Conservation (phyloP, 2,797 vertebrate genomes). For the Amazonetta brasiliensis region DNA sequence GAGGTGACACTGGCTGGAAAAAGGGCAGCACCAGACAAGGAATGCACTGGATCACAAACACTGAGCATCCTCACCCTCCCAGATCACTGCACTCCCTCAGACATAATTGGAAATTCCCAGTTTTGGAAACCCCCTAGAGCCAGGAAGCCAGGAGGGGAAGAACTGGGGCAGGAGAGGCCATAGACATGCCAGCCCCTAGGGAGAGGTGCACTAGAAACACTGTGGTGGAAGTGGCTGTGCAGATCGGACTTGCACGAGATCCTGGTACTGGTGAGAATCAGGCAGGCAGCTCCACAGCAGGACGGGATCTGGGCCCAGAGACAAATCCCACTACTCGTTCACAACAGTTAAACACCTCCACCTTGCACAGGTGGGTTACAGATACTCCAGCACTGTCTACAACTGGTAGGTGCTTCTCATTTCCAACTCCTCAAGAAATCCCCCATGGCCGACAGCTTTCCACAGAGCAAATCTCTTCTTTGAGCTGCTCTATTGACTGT, state of each 20-base stretch:
- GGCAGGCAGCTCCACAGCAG: neutral
- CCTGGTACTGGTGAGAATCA: neutral
- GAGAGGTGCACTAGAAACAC: neutral
- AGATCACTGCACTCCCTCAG: neutral
- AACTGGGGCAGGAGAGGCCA: neutral
- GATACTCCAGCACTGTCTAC: neutral
- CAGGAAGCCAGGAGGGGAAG: neutral
- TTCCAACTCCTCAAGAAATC: neutral
- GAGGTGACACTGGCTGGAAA: neutral
- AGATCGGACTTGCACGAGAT: accelerated
- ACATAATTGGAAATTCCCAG: neutral
- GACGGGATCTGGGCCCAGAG: neutral
- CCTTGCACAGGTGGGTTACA: accelerated
- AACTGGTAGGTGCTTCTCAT: neutral
- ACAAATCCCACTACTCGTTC: neutral
- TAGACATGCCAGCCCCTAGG: neutral
- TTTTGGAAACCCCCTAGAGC: neutral
- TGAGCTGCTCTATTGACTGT: neutral
- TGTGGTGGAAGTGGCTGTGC: accelerated
- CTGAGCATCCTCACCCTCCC: neutral
- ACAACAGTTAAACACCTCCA: neutral
- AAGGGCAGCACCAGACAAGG: neutral
- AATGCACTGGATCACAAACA: neutral
- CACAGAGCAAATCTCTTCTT: neutral
- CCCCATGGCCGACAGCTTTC: neutral